Evolutionary conservation across 1,140 invertebrate genomes (phyloP).

Genomic region (Papilio machaon): DNA sequence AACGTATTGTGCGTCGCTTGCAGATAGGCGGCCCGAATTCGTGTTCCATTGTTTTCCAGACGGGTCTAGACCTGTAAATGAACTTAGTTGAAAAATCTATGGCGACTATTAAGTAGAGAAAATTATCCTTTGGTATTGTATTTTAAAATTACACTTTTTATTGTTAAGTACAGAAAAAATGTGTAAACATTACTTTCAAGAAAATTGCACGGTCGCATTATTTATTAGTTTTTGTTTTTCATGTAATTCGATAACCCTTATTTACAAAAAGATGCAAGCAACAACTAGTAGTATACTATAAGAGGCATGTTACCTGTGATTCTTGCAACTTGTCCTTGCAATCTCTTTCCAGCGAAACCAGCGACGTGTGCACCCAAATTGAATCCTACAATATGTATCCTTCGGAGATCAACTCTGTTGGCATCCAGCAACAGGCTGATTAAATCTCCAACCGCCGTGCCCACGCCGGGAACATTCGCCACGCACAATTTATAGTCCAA

Average conservation of each 20-base stretch:
- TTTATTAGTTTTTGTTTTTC: no score
- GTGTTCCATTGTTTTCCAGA: conserved; percentile 50
- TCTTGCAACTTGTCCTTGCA: conserved; percentile 79
- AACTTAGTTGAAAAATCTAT: not conserved
- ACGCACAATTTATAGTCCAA: conserved; percentile 50
- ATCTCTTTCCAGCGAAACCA: conserved; percentile 89
- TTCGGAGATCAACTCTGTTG: conserved; percentile 28
- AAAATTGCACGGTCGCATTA: no score
- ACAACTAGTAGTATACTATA: not conserved
- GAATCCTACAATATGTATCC: conserved; percentile 90
- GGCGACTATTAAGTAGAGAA: no score
- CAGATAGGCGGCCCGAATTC: conserved; percentile 46
- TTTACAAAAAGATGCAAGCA: no score
- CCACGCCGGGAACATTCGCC: conserved; percentile 53
- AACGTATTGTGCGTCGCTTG: conserved; percentile 58
- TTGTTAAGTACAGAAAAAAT: no score
- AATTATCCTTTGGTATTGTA: no score
- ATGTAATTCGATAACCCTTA: no score
- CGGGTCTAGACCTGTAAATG: conserved; percentile 61
- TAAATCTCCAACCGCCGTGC: conserved; percentile 44
- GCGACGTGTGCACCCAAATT: conserved; percentile 91
- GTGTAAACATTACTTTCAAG: no score
- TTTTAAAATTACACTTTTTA: no score
- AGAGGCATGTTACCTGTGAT: conserved; percentile 71
- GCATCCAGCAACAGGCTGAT: conserved; percentile 42